Evolutionary conservation across 2,888 invertebrate genomes (phyloP).

Genomic region (Norana najaformis): DNA sequence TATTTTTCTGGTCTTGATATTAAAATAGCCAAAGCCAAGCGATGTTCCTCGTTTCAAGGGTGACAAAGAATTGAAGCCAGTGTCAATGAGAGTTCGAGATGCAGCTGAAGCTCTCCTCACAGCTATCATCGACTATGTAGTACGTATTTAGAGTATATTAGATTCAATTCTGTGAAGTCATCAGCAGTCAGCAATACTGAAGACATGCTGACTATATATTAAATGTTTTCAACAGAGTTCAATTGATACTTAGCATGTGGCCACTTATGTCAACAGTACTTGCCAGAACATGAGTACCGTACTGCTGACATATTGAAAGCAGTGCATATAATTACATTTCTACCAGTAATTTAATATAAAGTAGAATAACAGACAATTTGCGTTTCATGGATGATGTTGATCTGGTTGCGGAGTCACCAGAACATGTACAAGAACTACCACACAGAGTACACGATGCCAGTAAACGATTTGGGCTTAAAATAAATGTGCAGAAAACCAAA

Average conservation of each 20-base stretch:
- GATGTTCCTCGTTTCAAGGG: slow-evolving; percentile 90
- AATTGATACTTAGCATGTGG: not conserved
- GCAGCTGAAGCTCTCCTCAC: slow-evolving; percentile 92
- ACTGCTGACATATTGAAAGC: not conserved
- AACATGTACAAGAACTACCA: no score
- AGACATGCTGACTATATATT: not conserved
- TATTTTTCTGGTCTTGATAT: not conserved
- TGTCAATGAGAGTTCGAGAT: slow-evolving; percentile 94
- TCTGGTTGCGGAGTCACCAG: no score
- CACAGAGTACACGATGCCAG: no score
- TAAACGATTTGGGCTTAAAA: no score
- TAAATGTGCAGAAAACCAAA: no score
- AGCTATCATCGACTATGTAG: slow-evolving; percentile 83
- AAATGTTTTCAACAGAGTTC: no score
- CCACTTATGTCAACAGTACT: not conserved
- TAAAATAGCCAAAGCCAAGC: slow-evolving; percentile 67
- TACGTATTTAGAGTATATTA: slow-evolving; percentile 38
- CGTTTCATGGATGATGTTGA: no score
- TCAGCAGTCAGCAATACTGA: not conserved
- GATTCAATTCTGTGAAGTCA: not conserved
- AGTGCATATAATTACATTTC: not conserved
- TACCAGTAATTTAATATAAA: not conserved
- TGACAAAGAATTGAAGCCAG: slow-evolving; percentile 92
- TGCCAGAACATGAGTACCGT: not conserved
- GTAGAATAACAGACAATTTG: no score